Evolutionary conservation across 2,113 vertebrate genomes (phyloP).

Genomic region (Pipra filicauda): DNA sequence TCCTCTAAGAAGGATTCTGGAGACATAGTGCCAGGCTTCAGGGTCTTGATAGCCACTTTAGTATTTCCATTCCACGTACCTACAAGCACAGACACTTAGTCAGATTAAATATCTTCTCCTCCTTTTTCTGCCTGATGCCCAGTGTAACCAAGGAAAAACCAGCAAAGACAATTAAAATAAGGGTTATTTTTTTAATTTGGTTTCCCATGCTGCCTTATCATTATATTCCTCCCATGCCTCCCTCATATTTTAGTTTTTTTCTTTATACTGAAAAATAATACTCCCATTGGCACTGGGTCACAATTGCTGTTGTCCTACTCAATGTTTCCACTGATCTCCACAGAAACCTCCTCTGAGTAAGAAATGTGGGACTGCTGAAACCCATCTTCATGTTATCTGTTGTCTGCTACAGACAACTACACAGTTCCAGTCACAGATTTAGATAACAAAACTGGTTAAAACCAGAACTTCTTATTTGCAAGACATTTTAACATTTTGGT

Average conservation of each 20-base stretch:
- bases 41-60: constrained; percentile 98
- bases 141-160: not conserved
- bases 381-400: not conserved
- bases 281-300: not conserved
- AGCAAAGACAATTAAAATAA: not conserved
- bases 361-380: not conserved
- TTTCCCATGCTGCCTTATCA: not conserved
- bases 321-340: not conserved
- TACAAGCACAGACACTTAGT: constrained; percentile 62
- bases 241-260: not conserved
- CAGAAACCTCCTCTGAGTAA: constrained; percentile 1
- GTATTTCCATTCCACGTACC: constrained; percentile 99
- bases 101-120: constrained; percentile 3
- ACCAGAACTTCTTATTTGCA: not conserved
- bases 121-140: not conserved
- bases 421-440: not conserved
- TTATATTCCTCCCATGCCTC: not conserved
- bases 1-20: constrained; percentile 97
- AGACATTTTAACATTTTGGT: not conserved
- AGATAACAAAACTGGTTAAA: not conserved
- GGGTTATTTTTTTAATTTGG: not conserved
- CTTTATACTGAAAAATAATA: constrained; percentile 2
- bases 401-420: not conserved
- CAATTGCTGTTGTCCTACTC: not conserved
- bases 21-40: constrained; percentile 98